Conservation (phyloP, 2,888 invertebrate genomes). For the Drosophila birchii region DNA sequence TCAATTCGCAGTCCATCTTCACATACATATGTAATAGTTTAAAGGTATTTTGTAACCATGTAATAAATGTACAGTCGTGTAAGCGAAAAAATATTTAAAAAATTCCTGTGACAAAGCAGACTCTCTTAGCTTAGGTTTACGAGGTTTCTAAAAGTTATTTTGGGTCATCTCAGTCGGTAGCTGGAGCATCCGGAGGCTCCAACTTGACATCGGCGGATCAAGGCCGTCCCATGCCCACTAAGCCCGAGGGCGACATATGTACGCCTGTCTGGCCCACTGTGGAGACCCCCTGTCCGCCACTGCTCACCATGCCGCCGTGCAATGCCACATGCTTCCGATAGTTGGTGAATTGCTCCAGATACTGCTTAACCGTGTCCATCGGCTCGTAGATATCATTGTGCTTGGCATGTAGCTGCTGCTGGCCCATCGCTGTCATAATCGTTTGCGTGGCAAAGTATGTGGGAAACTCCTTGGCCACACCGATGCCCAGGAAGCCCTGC, state of each 20-base stretch:
- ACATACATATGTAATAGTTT: constrained; percentile 16
- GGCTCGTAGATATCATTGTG: constrained; percentile 89
- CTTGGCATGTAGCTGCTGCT: constrained; percentile 81
- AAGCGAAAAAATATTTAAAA: not conserved
- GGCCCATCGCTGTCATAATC: constrained; percentile 81
- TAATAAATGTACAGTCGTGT: constrained; percentile 46
- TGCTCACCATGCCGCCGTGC: constrained; percentile 47
- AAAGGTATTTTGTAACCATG: constrained; percentile 9
- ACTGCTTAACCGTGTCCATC: constrained; percentile 96
- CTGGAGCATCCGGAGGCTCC: constrained; percentile 65
- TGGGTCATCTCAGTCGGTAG: not conserved
- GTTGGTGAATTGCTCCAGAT: constrained; percentile 95
- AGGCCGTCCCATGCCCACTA: constrained; percentile 50
- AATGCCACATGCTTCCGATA: constrained; percentile 89
- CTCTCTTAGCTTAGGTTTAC: not conserved
- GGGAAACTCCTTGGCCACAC: constrained; percentile 90
- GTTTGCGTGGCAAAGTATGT: constrained; percentile 85
- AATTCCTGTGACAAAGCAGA: not conserved
- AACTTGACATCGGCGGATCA: constrained; percentile 71
- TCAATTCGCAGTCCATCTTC: constrained; percentile 8
- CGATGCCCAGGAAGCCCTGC: constrained; percentile 94
- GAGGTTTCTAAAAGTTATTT: not conserved
- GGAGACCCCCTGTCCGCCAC: constrained; percentile 16
- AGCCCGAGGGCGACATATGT: constrained; percentile 42
- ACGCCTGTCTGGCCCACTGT: constrained; percentile 34